phyloP scores from a whole-genome alignment of 2,113 vertebrate species.

The Megaleporinus macrocephalus region DNA sequence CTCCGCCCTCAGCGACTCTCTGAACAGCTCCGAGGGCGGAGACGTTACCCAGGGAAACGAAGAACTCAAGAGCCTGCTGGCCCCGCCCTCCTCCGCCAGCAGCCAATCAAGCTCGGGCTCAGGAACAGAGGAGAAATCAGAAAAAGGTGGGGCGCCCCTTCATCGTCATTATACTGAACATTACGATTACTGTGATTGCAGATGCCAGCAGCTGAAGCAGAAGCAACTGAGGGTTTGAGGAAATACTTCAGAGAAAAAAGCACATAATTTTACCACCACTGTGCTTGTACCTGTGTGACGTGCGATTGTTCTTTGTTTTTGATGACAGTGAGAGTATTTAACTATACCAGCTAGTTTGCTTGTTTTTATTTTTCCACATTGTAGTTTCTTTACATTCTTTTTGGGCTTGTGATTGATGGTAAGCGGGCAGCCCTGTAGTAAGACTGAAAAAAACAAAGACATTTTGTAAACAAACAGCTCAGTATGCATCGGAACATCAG shows the following conservation, averaged over 20 bases:
- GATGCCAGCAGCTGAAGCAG: background rate
- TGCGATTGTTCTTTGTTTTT: background rate
- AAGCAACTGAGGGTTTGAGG: too few relatives aligned
- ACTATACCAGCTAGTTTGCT: too few relatives aligned
- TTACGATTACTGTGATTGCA: background rate
- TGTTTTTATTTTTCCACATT: background rate
- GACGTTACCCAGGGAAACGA: slow-evolving; percentile 87
- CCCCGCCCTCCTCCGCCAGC: slow-evolving; percentile 88
- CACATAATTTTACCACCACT: background rate
- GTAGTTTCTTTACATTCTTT: background rate
- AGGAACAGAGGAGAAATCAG: slow-evolving; percentile 90
- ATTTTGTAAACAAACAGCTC: slow-evolving; percentile 1
- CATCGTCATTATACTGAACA: background rate
- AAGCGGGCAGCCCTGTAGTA: background rate
- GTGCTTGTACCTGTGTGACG: background rate
- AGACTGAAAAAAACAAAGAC: background rate
- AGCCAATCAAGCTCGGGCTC: slow-evolving; percentile 88
- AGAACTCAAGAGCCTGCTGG: slow-evolving; percentile 87
- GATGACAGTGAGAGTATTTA: background rate
- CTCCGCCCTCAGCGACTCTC: slow-evolving; percentile 95
- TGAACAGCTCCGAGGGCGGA: slow-evolving; percentile 93
- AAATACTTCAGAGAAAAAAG: background rate
- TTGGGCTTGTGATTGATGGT: background rate
- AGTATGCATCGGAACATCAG: background rate
- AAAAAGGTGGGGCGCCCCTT: slow-evolving; percentile 85